These are phyloP conservation scores for Miniopterus natalensis DNA, from an alignment of 2,113 vertebrate genomes.

Conservation along the genomic window DNA sequence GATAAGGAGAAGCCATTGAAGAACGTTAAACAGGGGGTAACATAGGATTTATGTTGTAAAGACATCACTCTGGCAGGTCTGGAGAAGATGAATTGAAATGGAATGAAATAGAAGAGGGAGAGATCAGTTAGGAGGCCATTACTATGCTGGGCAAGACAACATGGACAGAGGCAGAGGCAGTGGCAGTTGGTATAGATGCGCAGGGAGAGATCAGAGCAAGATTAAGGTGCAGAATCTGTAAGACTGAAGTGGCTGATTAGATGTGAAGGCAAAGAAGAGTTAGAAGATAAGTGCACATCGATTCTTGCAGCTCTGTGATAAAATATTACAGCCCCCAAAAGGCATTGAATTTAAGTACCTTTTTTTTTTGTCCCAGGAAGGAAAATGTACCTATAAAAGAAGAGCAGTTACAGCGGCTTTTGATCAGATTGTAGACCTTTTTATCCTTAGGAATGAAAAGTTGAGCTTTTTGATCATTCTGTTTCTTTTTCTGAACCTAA, in stretches of 20 bases:
- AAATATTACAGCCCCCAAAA: background rate
- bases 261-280: background rate
- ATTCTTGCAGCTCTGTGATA: background rate
- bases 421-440: background rate
- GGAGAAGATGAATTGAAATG: background rate
- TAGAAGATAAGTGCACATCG: constrained; percentile 14
- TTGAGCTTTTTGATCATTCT: constrained; percentile 12
- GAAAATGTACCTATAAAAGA: constrained; percentile 28
- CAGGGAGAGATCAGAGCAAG: background rate
- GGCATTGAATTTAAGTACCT: background rate
- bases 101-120: constrained; percentile 41
- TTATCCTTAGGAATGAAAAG: constrained; percentile 18
- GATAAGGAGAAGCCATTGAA: constrained; percentile 35
- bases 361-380: background rate
- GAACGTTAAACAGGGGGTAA: background rate
- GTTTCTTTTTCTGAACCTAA: background rate
- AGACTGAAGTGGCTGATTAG: background rate
- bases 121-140: background rate
- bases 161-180: background rate
- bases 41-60: constrained; percentile 11
- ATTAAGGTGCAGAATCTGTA: background rate
- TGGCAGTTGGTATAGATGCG: background rate
- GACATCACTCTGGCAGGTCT: background rate
- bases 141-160: background rate
- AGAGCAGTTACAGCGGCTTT: background rate